Evolutionary conservation across 2,113 vertebrate species (phyloP).

Genomic region (Baryphthengus martii): DNA sequence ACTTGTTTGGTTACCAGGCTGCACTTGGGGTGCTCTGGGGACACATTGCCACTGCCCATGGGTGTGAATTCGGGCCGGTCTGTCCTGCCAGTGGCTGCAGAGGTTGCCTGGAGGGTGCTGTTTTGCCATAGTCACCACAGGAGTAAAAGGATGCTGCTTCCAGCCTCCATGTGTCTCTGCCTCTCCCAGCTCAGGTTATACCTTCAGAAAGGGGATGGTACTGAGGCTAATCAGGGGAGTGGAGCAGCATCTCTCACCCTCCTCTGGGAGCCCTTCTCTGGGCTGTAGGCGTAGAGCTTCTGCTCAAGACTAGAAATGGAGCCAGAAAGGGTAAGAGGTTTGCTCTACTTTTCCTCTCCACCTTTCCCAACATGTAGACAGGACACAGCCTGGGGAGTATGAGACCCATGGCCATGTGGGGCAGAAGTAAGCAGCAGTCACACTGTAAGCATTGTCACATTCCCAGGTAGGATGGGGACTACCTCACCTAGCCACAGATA

Average conservation of each 20-base stretch:
- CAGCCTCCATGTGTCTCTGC: not conserved
- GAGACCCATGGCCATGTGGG: rapidly evolving
- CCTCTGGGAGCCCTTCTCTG: not conserved
- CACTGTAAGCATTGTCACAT: not conserved
- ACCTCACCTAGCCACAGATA: not conserved
- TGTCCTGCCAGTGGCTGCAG: not conserved
- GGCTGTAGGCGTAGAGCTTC: not conserved
- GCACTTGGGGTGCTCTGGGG: not conserved
- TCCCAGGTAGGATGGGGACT: not conserved
- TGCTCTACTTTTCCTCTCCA: not conserved
- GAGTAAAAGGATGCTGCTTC: not conserved
- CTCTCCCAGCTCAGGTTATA: not conserved
- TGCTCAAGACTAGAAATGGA: not conserved
- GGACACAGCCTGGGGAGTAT: not conserved
- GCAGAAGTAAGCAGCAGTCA: not conserved
- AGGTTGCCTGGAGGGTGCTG: not conserved
- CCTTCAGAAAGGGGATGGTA: not conserved
- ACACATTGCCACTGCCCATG: rapidly evolving
- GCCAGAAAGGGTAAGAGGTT: not conserved
- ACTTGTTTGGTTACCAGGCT: not conserved
- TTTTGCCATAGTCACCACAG: not conserved
- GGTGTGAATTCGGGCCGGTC: not conserved
- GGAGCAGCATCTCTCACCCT: not conserved
- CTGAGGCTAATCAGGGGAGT: not conserved
- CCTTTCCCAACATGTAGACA: not conserved